These are phyloP conservation scores for Globodera rostochiensis DNA, from an alignment of 1,140 invertebrate species.

Conservation along the genomic window DNA sequence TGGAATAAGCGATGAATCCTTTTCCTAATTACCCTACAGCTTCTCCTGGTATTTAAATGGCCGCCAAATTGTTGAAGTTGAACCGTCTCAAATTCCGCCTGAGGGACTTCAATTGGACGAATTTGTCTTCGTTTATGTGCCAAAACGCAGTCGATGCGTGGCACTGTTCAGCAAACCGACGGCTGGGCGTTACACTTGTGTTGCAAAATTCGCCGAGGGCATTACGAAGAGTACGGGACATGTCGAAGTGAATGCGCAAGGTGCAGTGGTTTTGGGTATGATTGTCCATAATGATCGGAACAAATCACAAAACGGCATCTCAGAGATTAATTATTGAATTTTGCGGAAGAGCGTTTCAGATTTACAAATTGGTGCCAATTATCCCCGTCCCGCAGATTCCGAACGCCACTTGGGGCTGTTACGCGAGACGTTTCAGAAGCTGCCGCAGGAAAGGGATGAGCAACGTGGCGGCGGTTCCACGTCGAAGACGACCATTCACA, in stretches of 20 bases:
- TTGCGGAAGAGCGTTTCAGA: too few relatives aligned
- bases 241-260: constrained; percentile 57
- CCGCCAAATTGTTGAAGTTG: constrained; percentile 36
- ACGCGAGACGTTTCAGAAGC: not conserved
- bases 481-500: constrained; percentile 47
- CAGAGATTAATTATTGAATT: not conserved
- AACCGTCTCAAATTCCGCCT: not conserved
- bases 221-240: constrained; percentile 57
- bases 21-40: constrained; percentile 32
- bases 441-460: not conserved
- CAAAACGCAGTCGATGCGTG: constrained; percentile 58
- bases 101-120: constrained; percentile 17
- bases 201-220: constrained; percentile 60
- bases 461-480: constrained; percentile 13
- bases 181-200: constrained; percentile 54
- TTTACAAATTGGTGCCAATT: not conserved
- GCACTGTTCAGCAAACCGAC: constrained; percentile 50
- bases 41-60: constrained; percentile 63
- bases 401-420: constrained; percentile 11
- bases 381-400: not conserved
- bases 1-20: not conserved
- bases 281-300: too few relatives aligned
- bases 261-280: not conserved
- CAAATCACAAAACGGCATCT: not conserved
- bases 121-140: constrained; percentile 54